Percentiles rank a stretch among this genome's conserved stretches.
phyloP scores from a whole-genome alignment of 2,113 vertebrate species.

The Scytalopus superciliaris region DNA sequence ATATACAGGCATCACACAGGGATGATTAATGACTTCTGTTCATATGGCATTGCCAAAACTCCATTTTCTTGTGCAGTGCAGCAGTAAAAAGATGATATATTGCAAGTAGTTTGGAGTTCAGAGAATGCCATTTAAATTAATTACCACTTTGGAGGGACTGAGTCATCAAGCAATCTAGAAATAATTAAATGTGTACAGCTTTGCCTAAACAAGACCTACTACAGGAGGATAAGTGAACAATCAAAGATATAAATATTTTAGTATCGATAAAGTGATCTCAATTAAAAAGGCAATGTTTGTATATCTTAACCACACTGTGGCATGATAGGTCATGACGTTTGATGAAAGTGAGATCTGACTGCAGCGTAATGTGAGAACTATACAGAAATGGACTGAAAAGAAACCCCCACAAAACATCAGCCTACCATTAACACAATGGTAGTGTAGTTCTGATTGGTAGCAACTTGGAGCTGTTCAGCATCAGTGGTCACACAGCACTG shows the following conservation, averaged over 20 bases:
- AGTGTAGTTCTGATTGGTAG: background rate
- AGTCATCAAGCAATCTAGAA: conserved; percentile 67
- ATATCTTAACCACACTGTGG: background rate
- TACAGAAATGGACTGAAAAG: background rate
- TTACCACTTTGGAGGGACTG: conserved; percentile 64
- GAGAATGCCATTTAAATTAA: conserved; percentile 73
- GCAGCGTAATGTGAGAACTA: background rate
- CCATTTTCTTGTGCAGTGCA: conserved; percentile 24
- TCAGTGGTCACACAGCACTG: background rate
- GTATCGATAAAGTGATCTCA: background rate
- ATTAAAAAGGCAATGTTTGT: background rate
- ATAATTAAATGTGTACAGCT: conserved; percentile 63
- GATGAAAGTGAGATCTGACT: background rate
- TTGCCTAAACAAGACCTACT: conserved; percentile 52
- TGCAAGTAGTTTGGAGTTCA: conserved; percentile 59
- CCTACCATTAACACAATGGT: background rate
- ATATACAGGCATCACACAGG: background rate
- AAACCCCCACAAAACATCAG: background rate
- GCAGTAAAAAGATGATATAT: conserved; percentile 44
- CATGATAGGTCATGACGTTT: background rate
- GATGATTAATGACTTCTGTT: conserved; percentile 24
- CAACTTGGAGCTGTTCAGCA: background rate
- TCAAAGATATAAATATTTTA: background rate
- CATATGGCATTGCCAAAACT: conserved; percentile 22
- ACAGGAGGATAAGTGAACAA: conserved; percentile 14